Conservation (phyloP, 1,140 invertebrate species). For the Sminthurides bifidus region DNA sequence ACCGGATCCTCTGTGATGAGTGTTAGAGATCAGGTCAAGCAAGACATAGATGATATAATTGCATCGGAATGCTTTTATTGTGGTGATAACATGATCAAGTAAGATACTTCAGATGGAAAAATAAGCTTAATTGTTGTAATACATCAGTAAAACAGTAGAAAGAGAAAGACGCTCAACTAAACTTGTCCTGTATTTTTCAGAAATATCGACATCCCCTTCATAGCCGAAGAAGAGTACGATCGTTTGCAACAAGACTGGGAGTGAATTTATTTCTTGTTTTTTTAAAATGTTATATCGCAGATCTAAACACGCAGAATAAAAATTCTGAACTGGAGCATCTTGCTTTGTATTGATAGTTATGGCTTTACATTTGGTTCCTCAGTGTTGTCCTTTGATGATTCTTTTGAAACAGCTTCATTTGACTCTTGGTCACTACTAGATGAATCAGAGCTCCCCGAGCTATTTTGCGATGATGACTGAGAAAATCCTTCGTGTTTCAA, state of each 20-base stretch:
- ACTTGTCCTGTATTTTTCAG: constrained; percentile 36
- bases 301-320: too few species aligned
- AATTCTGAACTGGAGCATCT: too few species aligned
- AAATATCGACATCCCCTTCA: constrained; percentile 71
- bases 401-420: background rate
- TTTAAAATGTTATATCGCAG: too few species aligned
- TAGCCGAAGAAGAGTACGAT: constrained; percentile 67
- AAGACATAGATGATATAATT: constrained; percentile 76
- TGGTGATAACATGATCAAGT: constrained; percentile 80
- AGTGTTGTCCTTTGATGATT: background rate
- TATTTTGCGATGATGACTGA: background rate
- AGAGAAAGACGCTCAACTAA: background rate
- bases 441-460: background rate
- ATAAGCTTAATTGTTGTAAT: too few species aligned
- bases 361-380: background rate
- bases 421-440: constrained; percentile 1
- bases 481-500: constrained; percentile 20
- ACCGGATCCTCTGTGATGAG: constrained; percentile 47
- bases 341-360: too few species aligned
- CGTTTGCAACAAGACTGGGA: constrained; percentile 70
- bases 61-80: constrained; percentile 88
- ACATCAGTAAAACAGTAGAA: background rate
- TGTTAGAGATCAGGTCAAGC: constrained; percentile 54
- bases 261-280: too few species aligned
- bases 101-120: constrained; percentile 30